Evolutionary conservation across 1,140 invertebrate genomes (phyloP).

Genomic region (Trissolcus basalis): DNA sequence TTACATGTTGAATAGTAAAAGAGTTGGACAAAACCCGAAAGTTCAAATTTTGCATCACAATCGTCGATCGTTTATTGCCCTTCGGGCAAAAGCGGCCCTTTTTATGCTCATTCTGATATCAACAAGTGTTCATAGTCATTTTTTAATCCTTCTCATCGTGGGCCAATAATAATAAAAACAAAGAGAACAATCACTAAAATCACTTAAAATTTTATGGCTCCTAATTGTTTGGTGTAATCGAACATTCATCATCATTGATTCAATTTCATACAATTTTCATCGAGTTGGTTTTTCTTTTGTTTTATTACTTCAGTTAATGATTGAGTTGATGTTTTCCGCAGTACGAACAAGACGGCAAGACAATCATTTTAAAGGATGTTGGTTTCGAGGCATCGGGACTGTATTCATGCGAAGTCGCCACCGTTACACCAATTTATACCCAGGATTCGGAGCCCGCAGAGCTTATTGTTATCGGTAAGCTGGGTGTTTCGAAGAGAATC

Average conservation of each 20-base stretch:
- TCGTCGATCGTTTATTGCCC: neutral
- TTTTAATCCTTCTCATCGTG: slow-evolving; percentile 10
- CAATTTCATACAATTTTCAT: no score
- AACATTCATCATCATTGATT: no score
- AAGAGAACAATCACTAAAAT: no score
- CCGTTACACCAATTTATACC: slow-evolving; percentile 85
- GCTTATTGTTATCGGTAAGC: slow-evolving; percentile 82
- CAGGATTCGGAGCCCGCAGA: slow-evolving; percentile 83
- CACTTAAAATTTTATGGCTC: no score
- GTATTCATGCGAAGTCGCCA: slow-evolving; percentile 86
- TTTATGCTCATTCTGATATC: slow-evolving; percentile 9
- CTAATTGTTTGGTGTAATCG: no score
- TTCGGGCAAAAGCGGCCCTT: neutral
- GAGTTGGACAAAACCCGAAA: no score
- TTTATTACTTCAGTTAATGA: no score
- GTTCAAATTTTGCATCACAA: neutral
- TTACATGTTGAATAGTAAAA: no score
- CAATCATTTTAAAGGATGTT: slow-evolving; percentile 84
- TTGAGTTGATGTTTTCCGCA: slow-evolving; percentile 66
- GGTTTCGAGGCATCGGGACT: slow-evolving; percentile 83
- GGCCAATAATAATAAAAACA: no score
- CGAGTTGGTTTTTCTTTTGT: no score
- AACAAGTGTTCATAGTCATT: slow-evolving; percentile 33
- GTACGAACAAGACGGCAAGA: slow-evolving; percentile 84
- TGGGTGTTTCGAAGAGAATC: no score